Base-by-base conservation (phyloP, 2,113 vertebrate genomes). In the Clarias gariepinus region DNA sequence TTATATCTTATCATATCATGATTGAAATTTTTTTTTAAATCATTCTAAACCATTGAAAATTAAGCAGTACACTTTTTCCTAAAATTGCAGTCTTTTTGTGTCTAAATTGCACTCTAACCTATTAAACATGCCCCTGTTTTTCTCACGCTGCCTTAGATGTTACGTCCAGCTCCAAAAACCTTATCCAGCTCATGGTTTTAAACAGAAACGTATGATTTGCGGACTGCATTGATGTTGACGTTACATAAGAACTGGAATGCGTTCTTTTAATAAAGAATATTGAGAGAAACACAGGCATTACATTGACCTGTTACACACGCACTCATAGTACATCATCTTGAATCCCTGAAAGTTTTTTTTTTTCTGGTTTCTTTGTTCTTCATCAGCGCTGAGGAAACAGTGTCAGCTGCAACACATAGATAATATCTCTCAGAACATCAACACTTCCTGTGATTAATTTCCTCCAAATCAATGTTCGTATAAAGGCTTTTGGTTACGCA, bases 241-340 rank as follows among this genome's bases (percentile, higher is more conserved):
- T 21, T 33, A 21, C 16, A 13, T 33, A 74, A 78, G 74, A 81
- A 88, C 36, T 30, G 61, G 18, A 28, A 28, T n/a, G 33, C 23
- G 36, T 52, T 47, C 3, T 47, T 30, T 41, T 66, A 64, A 82
- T 66, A 82, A 66, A 52, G 21, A 61, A 76, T 2, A 10, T 23
- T 6, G 33, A 30, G 3, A 79, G 60, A 53, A 60, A 88, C 76
- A 84, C 83, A 74, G 81, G 87, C 77, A 57, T 74, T 81, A n/a
- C 84, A 85, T 47, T 41, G 58, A 81, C 2, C n/a, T 33, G 52
- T 55, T 64, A 30, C 57, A 81, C 12, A 12, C 61, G 82, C 57
- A 15, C n/a, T 60, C 19, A 21, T 9, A 47, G 47, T 47, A 36
- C 58, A 57, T 52, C 64, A 58, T 81, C 57, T 33, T 19, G 19